These are phyloP conservation scores for Platichthys stellatus DNA, from an alignment of 2,113 vertebrate genomes.

Conservation along the genomic window DNA sequence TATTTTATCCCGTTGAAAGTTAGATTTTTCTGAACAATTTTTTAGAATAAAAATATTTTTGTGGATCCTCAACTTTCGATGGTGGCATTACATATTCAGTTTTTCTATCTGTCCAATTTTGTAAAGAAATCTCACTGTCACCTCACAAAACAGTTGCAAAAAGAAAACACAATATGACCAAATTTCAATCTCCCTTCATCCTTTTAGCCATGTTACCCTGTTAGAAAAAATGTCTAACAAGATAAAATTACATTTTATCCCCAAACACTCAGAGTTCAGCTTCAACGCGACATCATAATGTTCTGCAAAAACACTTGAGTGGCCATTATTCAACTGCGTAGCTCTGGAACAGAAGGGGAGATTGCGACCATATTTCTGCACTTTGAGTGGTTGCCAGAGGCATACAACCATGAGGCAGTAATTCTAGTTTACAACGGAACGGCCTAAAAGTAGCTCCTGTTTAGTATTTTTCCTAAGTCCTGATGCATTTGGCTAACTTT, in stretches of 20 bases:
- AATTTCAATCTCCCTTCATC: too few relatives aligned
- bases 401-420: background rate
- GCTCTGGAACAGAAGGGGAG: background rate
- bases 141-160: background rate
- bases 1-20: too few relatives aligned
- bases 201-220: too few relatives aligned
- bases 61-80: too few relatives aligned
- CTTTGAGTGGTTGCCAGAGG: conserved; percentile 1
- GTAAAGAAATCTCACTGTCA: background rate
- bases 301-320: background rate
- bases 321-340: background rate
- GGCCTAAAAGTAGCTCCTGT: background rate
- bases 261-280: background rate
- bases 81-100: too few relatives aligned
- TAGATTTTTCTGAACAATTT: too few relatives aligned
- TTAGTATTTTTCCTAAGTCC: background rate
- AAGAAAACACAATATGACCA: background rate
- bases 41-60: too few relatives aligned
- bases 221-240: background rate
- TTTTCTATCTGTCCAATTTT: too few relatives aligned
- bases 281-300: background rate
- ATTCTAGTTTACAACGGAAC: conserved; percentile 8
- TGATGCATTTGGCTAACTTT: background rate
- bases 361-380: background rate
- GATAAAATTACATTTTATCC: background rate